These are phyloP conservation scores for Vombatus ursinus DNA, from an alignment of 2,113 vertebrate species.

Conservation along the genomic window DNA sequence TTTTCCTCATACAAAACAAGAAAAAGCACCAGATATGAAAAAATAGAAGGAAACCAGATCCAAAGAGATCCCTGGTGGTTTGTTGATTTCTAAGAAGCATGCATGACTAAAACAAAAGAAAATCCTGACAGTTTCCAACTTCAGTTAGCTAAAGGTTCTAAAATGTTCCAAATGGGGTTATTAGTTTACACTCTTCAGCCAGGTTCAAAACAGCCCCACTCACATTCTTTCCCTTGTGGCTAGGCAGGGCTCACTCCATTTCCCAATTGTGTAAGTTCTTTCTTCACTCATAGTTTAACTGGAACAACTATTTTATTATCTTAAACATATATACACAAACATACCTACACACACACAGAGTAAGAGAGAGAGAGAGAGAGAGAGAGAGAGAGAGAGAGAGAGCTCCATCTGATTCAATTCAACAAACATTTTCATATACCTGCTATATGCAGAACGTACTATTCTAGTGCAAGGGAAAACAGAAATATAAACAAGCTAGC, in stretches of 20 bases:
- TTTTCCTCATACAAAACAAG: conserved; percentile 43
- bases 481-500: not conserved
- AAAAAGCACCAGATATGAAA: conserved; percentile 27
- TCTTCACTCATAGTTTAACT: conserved; percentile 49
- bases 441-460: not conserved
- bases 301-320: conserved; percentile 64
- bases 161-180: conserved; percentile 49
- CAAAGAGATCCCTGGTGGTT: conserved; percentile 24
- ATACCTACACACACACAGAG: conserved; percentile 66
- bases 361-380: conserved; percentile 68
- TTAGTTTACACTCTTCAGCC: conserved; percentile 50
- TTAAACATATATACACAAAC: conserved; percentile 65
- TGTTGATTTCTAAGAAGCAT: conserved; percentile 38
- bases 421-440: not conserved
- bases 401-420: conserved; percentile 55
- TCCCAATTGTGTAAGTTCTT: conserved; percentile 60
- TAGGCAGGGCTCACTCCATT: conserved; percentile 59
- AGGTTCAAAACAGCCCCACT: conserved; percentile 58
- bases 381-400: conserved; percentile 66
- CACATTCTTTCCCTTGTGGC: conserved; percentile 51
- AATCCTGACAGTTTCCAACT: conserved; percentile 33
- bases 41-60: conserved; percentile 14
- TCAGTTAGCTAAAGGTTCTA: conserved; percentile 41
- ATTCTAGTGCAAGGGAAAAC: not conserved
- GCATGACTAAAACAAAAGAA: conserved; percentile 49